Evolutionary conservation across 2,797 vertebrate genomes (phyloP).

Genomic region (Myiothlypis chrysogaster): DNA sequence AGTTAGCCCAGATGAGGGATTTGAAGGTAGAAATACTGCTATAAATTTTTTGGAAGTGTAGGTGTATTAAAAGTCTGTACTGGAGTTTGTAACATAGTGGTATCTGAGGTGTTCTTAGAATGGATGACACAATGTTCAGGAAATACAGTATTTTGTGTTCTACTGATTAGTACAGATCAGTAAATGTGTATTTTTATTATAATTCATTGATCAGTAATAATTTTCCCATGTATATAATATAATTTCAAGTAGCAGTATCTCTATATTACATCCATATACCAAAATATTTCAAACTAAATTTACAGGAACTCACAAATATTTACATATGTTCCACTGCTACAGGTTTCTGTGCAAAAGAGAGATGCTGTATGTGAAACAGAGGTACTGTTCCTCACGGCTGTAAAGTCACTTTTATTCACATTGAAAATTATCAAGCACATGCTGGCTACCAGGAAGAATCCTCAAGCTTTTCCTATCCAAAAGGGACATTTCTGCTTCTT

Average conservation of each 20-base stretch:
- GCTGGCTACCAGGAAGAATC: neutral
- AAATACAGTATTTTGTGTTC: neutral
- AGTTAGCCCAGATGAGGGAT: neutral
- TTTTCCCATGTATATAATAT: neutral
- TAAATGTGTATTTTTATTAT: neutral
- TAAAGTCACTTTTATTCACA: neutral
- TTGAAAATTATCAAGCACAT: neutral
- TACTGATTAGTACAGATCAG: neutral
- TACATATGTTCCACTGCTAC: neutral
- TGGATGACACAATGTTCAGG: rapidly evolving
- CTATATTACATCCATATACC: neutral
- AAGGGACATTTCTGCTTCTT: neutral
- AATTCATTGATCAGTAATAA: neutral
- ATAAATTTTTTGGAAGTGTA: neutral
- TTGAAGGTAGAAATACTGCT: neutral
- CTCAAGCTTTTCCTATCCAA: neutral
- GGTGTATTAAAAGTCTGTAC: neutral
- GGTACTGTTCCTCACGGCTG: neutral
- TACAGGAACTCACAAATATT: neutral
- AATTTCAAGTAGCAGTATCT: neutral
- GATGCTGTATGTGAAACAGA: neutral
- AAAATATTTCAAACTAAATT: neutral
- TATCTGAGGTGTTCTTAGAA: neutral
- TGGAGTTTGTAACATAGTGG: neutral
- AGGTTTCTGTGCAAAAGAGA: neutral